Base-by-base conservation (phyloP, 2,888 invertebrate genomes). In the Linnaemya vulpina region DNA sequence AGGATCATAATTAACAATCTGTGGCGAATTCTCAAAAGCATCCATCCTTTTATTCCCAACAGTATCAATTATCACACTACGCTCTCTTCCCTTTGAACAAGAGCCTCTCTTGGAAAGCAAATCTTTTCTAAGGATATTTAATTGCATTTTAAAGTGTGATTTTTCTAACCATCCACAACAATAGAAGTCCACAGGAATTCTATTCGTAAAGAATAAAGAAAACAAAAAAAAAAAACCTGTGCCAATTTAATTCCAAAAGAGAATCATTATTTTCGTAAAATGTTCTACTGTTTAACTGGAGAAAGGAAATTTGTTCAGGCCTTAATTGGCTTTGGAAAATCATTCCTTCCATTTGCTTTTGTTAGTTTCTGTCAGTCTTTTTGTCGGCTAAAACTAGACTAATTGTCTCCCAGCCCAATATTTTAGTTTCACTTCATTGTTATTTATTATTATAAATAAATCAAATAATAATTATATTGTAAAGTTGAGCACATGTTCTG, bases 21-120 rank as follows among this genome's bases (percentile, higher is more conserved):
- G 90, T 90, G 87, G 88, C 90, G 88, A 90, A 90, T 90, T 88
- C 77, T 30, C 70, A 85, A 82, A 71, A 82, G 63, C 20, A 62
- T 60, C 86, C 20, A 62, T 60, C 86, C 79, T 60, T 88, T 87
- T 87, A 87, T 86, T 87, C 88, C 77, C 75, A 70, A 65, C 70
- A 55, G 87, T 89, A 87, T 87, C 88, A 89, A 90, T 90, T 90
- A 90, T 90, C 89, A 89, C 90, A 90, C 90, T 77, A 85, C 40
- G 68, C 22, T 40, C 30, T 55, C 38, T 43, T 46, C 46, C 13
- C 3, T 40, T 40, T 11, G 11, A 9, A 38, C 5, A 38, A 38
- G 5, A 8, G 10, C 38, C 38, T 10, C 1, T 8, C 11, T 38
- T 38, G 35, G 1, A 10, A 22, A 30, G 22, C 7, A 1, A 13